A percentile compares a stretch with the other conserved stretches of the same genome.
phyloP scores from a whole-genome alignment of 1,140 invertebrate species.

The Drosophila kepulauana region DNA sequence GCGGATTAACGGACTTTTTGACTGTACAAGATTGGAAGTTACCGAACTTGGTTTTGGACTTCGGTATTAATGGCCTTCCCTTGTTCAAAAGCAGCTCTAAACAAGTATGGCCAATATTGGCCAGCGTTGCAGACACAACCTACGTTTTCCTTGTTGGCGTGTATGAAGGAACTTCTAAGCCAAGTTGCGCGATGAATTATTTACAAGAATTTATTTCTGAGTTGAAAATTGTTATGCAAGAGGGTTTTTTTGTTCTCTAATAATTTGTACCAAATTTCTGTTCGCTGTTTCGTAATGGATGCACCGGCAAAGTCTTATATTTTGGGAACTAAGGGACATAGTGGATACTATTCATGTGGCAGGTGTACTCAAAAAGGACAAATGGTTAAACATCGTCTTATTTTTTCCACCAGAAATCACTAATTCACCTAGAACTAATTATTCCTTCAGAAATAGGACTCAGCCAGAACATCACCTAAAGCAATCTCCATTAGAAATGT shows the following conservation, averaged over 20 bases:
- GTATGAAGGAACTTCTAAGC: too few relatives aligned
- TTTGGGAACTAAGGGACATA: not conserved
- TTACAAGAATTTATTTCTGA: not conserved
- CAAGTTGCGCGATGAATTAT: not conserved
- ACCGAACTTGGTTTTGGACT: not conserved
- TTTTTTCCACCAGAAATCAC: conserved; percentile 36
- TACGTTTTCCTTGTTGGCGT: too few relatives aligned
- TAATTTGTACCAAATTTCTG: not conserved
- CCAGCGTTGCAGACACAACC: too few relatives aligned
- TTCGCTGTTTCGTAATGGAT: not conserved
- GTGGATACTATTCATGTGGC: not conserved
- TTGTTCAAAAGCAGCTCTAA: not conserved
- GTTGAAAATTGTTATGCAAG: not conserved
- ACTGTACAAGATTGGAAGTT: not conserved
- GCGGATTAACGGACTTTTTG: not conserved
- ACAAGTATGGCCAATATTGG: too few relatives aligned
- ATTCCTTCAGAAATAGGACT: not conserved
- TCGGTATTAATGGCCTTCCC: not conserved
- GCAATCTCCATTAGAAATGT: conserved; percentile 37
- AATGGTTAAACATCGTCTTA: conserved; percentile 29
- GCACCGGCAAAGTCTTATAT: not conserved
- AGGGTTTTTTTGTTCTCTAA: not conserved
- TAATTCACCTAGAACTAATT: conserved; percentile 22
- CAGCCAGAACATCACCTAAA: conserved; percentile 46
- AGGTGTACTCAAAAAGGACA: conserved; percentile 45